Evolutionary conservation across 1,140 invertebrate species (phyloP).

Genomic region (Drosophila repletoides): DNA sequence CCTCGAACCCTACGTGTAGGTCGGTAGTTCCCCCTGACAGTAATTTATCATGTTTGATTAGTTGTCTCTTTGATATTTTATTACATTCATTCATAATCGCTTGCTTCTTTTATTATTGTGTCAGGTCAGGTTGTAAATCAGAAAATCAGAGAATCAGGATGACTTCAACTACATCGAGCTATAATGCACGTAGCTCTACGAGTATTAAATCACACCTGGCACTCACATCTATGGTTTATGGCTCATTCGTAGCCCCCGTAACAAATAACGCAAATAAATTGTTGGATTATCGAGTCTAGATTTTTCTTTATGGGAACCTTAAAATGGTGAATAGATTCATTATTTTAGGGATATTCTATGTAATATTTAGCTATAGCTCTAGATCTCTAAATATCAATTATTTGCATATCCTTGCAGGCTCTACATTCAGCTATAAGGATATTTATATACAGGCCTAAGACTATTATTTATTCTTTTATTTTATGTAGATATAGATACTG

Average conservation of each 20-base stretch:
- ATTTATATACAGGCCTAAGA: too few relatives aligned
- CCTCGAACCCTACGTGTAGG: constrained; percentile 18
- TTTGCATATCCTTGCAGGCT: too few relatives aligned
- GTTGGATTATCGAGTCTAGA: background rate
- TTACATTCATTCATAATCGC: constrained; percentile 77
- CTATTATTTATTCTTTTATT: too few relatives aligned
- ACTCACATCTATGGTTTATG: background rate
- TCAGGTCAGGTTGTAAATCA: constrained; percentile 75
- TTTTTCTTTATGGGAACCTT: background rate
- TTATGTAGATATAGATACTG: too few relatives aligned
- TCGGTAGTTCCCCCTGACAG: constrained; percentile 32
- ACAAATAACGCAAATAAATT: constrained; percentile 14
- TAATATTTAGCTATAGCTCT: background rate
- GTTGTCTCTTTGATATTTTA: constrained; percentile 70
- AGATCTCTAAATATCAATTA: too few relatives aligned
- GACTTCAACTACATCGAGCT: constrained; percentile 19
- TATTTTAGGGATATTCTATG: background rate
- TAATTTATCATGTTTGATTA: constrained; percentile 79
- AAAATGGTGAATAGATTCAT: background rate
- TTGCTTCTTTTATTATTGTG: constrained; percentile 47
- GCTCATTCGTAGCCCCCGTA: background rate
- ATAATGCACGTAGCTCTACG: background rate
- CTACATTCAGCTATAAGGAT: too few relatives aligned
- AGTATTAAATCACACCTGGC: background rate
- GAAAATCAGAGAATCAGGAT: too few relatives aligned